Percentiles rank a stretch among this genome's conserved stretches.
phyloP scores from a whole-genome alignment of 2,888 invertebrate species.

The Dexiosoma caninum region DNA sequence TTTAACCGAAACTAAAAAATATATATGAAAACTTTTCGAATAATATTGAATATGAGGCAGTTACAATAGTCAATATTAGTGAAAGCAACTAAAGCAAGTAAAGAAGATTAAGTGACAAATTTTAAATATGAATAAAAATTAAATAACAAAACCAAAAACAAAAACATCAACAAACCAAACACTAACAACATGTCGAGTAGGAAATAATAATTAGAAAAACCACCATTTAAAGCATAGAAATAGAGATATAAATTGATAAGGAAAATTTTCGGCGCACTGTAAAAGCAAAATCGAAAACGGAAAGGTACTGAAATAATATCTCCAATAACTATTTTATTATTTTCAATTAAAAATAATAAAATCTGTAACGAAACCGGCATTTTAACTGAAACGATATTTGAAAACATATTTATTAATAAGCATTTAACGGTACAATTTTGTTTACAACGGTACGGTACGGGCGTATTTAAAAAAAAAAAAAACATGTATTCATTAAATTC shows the following conservation, averaged over 20 bases:
- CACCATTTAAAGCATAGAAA: slow-evolving; percentile 17
- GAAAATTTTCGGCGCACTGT: slow-evolving; percentile 56
- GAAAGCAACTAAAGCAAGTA: neutral
- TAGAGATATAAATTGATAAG: slow-evolving; percentile 18
- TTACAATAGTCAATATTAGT: slow-evolving; percentile 56
- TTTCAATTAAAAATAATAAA: neutral
- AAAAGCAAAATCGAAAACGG: slow-evolving; percentile 36
- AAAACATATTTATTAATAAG: slow-evolving; percentile 41
- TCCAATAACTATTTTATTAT: slow-evolving; percentile 11
- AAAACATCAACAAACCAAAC: neutral
- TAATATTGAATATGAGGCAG: slow-evolving; percentile 41
- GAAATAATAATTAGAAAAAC: slow-evolving; percentile 27
- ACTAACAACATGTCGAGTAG: slow-evolving; percentile 32
- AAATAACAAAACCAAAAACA: neutral
- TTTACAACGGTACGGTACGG: neutral
- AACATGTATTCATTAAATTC: too few species aligned
- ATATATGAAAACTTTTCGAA: slow-evolving; percentile 35
- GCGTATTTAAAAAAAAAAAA: too few species aligned
- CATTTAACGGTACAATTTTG: slow-evolving; percentile 23
- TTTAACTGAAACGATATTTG: slow-evolving; percentile 33
- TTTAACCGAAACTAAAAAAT: slow-evolving; percentile 29
- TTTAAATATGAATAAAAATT: neutral
- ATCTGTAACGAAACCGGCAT: slow-evolving; percentile 19
- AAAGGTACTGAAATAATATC: too few species aligned
- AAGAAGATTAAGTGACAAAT: slow-evolving; percentile 11